phyloP scores from a whole-genome alignment of 2,888 invertebrate genomes.

The Hipparchia sbordonii region DNA sequence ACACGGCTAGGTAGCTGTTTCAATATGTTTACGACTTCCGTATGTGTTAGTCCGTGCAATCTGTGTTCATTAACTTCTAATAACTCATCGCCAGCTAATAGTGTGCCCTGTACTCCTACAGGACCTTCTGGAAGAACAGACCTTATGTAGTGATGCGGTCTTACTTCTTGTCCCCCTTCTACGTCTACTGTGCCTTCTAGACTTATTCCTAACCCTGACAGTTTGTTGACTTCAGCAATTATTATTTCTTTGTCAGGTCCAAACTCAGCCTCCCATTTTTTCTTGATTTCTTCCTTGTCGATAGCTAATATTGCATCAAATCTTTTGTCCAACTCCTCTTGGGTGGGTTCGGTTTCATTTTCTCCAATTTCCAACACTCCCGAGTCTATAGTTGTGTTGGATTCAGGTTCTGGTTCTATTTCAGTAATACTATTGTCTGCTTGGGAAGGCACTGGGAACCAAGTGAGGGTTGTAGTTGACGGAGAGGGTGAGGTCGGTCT shows the following conservation, averaged over 20 bases:
- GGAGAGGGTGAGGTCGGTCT: conserved; percentile 86
- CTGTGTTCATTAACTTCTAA: conserved; percentile 97
- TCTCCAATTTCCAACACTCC: conserved; percentile 84
- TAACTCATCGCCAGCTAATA: conserved; percentile 98
- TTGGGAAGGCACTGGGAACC: conserved; percentile 91
- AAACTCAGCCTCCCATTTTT: conserved; percentile 91
- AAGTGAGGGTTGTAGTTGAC: conserved; percentile 91
- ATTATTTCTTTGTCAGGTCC: conserved; percentile 93
- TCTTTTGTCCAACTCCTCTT: conserved; percentile 74
- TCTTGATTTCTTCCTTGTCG: conserved; percentile 85
- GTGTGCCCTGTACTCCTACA: conserved; percentile 94
- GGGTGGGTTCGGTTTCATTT: conserved; percentile 75
- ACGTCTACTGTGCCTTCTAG: conserved; percentile 99
- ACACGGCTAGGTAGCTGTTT: conserved; percentile 96
- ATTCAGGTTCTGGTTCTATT: conserved; percentile 91
- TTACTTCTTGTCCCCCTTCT: conserved; percentile 96
- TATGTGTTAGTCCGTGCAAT: conserved; percentile 95
- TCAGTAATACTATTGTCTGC: conserved; percentile 81
- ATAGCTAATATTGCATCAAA: conserved; percentile 84
- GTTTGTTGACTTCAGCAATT: conserved; percentile 95
- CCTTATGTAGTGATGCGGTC: conserved; percentile 99
- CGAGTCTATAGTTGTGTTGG: conserved; percentile 91
- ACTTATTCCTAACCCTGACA: conserved; percentile 97
- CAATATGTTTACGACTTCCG: conserved; percentile 97
- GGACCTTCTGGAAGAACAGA: conserved; percentile 98